Evolutionary conservation across 2,888 invertebrate species (phyloP).

Genomic region (Scelioninae gen. 1): DNA sequence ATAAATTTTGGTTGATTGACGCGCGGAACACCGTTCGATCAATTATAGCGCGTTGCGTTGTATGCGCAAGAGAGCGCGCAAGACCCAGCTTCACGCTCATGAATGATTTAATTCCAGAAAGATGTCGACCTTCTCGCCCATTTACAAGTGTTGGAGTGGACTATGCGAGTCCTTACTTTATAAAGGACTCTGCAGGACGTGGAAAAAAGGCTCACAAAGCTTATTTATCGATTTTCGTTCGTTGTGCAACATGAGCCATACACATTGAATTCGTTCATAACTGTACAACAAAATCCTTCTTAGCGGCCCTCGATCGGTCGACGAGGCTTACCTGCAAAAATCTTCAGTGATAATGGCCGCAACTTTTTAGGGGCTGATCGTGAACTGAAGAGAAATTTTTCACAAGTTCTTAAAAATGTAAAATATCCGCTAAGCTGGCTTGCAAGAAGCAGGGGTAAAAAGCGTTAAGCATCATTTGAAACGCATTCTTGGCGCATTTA

Average conservation of each 20-base stretch:
- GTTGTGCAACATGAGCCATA: constrained; percentile 5
- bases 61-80: not conserved
- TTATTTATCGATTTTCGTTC: too few relatives aligned
- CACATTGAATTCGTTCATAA: constrained; percentile 13
- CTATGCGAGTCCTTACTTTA: too few relatives aligned
- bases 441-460: too few relatives aligned
- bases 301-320: constrained; percentile 8
- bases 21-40: too few relatives aligned
- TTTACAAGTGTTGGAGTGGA: not conserved
- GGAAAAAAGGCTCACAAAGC: too few relatives aligned
- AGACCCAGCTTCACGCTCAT: not conserved
- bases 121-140: not conserved
- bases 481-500: too few relatives aligned
- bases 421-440: too few relatives aligned
- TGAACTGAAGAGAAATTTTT: not conserved
- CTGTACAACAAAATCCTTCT: not conserved
- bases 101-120: not conserved
- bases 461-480: too few relatives aligned
- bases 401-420: not conserved
- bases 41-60: not conserved
- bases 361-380: too few relatives aligned
- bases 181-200: not conserved
- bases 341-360: too few relatives aligned
- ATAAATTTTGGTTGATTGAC: too few relatives aligned
- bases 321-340: too few relatives aligned